phyloP scores from a whole-genome alignment of 2,113 vertebrate genomes.

The Labeo rohita region DNA sequence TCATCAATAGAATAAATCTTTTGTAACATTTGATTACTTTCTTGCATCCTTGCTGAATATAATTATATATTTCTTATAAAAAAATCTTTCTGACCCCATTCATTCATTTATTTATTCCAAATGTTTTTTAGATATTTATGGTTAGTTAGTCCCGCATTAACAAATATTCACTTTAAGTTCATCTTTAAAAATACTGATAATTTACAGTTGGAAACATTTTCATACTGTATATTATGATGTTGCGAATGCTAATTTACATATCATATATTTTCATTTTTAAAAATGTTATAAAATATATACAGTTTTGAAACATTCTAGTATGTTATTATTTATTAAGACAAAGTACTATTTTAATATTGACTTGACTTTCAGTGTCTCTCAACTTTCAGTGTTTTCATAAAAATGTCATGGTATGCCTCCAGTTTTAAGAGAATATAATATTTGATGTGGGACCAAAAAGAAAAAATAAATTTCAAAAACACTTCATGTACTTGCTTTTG shows the following conservation, averaged over 20 bases:
- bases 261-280: background rate
- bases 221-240: background rate
- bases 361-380: too few species aligned
- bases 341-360: too few species aligned
- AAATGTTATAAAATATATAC: too few species aligned
- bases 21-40: background rate
- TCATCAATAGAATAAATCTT: background rate
- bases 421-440: too few species aligned
- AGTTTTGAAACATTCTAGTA: background rate
- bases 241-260: background rate
- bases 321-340: background rate
- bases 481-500: too few species aligned
- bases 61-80: background rate
- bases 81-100: too few species aligned
- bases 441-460: too few species aligned
- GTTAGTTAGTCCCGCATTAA: background rate
- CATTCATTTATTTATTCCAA: too few species aligned
- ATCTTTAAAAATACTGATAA: background rate
- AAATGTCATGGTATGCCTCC: too few species aligned
- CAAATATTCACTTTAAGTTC: background rate
- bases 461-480: too few species aligned
- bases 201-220: background rate
- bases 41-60: background rate
- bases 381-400: too few species aligned
- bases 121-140: background rate